Base-by-base conservation (phyloP, 2,888 invertebrate species). In the Caradrina kadenii region DNA sequence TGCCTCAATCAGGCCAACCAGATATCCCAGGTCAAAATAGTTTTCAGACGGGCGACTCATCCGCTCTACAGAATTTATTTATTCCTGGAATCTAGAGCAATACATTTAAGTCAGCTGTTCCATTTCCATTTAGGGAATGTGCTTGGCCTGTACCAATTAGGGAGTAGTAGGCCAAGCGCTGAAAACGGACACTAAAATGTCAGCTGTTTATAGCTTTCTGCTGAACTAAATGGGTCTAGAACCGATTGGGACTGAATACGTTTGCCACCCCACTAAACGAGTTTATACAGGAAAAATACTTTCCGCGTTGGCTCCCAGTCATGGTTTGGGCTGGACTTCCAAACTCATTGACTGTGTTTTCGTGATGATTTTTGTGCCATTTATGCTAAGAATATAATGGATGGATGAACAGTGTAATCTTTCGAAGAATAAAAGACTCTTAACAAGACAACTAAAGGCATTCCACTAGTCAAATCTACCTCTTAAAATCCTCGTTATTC, bases 31-130 rank as follows among this genome's bases (percentile, higher is more conserved):
- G 3, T 39, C 21, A 35, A 50, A 63, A 71, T 42, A 50, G 21
- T 49, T 15, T 22, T 2, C 5, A 72, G 10, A 1, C 19, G 6
- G 26, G 13, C 31, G 5, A 49, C 10, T 19, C 3, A 49, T 49
- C 19, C 11, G 22, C 35, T 22, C 59, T 62, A 55, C 60, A 60
- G 21, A 45, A 35, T 10, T 0, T 5, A 52, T 19, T 31, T 79
- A 76, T 73, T 79, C 19, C 45, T 53, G 52, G 55, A 63, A 74
- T 73, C 52, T 79, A 49, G 68, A 67, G 21, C 80, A 79, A 48
- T 53, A 11, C 62, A 65, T 65, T 65, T 66, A 39, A 48, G 63
- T 39, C 11, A 48, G 22, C 22, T 48, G 60, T 26, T 10, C 75
- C 26, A 67, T 60, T 79, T 74, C 60, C 49, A 73, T 73, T 63